phyloP scores from a whole-genome alignment of 2,797 vertebrate genomes.

The Pantherophis vulpinus region DNA sequence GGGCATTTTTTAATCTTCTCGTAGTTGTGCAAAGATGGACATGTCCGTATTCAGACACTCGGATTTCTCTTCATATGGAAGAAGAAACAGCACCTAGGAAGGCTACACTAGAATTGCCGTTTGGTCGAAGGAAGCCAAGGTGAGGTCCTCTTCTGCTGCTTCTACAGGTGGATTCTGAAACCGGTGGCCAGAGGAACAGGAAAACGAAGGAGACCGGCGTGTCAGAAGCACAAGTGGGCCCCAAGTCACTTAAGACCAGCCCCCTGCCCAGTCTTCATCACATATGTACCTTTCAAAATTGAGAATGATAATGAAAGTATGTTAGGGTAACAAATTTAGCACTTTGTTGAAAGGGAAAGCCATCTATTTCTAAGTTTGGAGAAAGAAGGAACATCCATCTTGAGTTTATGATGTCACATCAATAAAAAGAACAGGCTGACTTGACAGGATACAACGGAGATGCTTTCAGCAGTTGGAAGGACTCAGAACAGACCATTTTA shows the following conservation, averaged over 20 bases:
- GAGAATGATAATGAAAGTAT: background rate
- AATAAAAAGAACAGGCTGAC: background rate
- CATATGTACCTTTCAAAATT: background rate
- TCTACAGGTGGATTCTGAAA: background rate
- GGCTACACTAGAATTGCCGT: background rate
- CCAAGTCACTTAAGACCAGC: background rate
- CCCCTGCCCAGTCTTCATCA: background rate
- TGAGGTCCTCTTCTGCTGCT: background rate
- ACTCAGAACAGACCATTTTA: background rate
- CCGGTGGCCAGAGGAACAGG: background rate
- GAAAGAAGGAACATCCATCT: background rate
- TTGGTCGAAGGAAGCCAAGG: background rate
- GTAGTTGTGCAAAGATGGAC: background rate
- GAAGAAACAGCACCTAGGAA: too few species aligned
- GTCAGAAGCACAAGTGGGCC: background rate
- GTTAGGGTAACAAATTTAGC: background rate
- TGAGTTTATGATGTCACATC: background rate
- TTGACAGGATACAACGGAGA: background rate
- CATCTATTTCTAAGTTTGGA: background rate
- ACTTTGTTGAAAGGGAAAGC: background rate
- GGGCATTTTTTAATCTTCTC: background rate
- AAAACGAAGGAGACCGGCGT: background rate
- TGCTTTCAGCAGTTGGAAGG: background rate
- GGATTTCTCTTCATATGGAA: background rate
- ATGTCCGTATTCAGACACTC: background rate